Base-by-base conservation (phyloP, 2,888 invertebrate species). In the Ferdinandea cuprea region DNA sequence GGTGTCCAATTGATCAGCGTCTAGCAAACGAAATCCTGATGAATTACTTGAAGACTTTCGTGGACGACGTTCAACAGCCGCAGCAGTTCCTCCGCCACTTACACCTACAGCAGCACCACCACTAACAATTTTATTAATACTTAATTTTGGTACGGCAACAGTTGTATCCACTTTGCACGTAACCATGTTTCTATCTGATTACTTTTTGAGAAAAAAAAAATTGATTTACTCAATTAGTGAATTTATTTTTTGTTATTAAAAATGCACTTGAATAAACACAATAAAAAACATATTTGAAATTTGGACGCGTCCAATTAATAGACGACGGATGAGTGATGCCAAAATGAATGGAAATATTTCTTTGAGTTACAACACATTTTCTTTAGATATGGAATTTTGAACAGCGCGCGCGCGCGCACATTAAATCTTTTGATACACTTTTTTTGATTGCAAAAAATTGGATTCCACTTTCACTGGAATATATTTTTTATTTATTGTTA, bases 11-110 rank as follows among this genome's bases (percentile, higher is more conserved):
- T 90, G 90, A 86, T 91, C 91, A 84, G 88, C 88, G 85, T 91
- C 91, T 84, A 91, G 87, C 69, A 91, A 89, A 77, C 91, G 90
- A 86, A 90, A 90, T 84, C 89, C 91, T 59, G 91, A 91, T 48
- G 91, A 90, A 81, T 88, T 88, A 79, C 89, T 90, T 63, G 86
- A 86, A 58, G 88, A 85, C 72, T 89, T 89, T 11, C 89, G 88
- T 9, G 87, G 78, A 48, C 88, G 88, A 61, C 74, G 72, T 44
- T 66, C 76, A 37, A n/a, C 30, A 30, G 35, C 30, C 40, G 25
- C 30, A 21, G 30, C 32, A 32, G 35, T 42, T 25, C 15, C 44
- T 42, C 25, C 54, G 9, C 44, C 48, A 42, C 21, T 17, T 9
- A 40, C 46, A 30, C 54, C 35, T 61, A 61, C 56, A 19, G 3